phyloP scores from a whole-genome alignment of 2,888 invertebrate genomes.

The Metacarcinus magister region DNA sequence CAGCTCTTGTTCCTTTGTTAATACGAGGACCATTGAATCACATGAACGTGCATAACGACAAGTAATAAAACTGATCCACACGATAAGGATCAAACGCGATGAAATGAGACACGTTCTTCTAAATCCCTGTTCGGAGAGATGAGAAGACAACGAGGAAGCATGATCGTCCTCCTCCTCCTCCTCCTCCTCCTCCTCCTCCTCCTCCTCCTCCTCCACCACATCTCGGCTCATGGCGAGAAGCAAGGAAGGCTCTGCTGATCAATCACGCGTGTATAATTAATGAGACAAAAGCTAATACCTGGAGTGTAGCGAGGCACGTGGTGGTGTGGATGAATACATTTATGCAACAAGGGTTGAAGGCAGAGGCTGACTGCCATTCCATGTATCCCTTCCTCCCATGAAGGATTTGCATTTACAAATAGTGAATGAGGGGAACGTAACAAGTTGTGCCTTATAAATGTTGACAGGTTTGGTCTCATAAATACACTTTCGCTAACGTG shows the following conservation, averaged over 20 bases:
- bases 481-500: too few relatives aligned
- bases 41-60: too few relatives aligned
- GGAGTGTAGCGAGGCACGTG: neutral
- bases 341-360: neutral
- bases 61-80: too few relatives aligned
- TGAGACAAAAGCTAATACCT: neutral
- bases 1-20: too few relatives aligned
- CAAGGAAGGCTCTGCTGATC: neutral
- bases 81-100: too few relatives aligned
- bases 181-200: neutral
- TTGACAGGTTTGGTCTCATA: neutral
- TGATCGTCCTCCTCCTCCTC: too few relatives aligned
- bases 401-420: neutral
- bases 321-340: neutral
- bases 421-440: neutral
- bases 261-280: neutral
- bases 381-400: neutral
- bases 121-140: too few relatives aligned
- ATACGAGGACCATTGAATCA: too few relatives aligned
- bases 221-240: neutral
- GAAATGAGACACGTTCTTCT: too few relatives aligned
- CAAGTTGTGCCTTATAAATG: neutral
- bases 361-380: neutral
- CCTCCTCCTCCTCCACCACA: neutral
- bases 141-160: too few relatives aligned